Conservation (phyloP, 2,113 vertebrate species). For the Ceyx cyanopectus region DNA sequence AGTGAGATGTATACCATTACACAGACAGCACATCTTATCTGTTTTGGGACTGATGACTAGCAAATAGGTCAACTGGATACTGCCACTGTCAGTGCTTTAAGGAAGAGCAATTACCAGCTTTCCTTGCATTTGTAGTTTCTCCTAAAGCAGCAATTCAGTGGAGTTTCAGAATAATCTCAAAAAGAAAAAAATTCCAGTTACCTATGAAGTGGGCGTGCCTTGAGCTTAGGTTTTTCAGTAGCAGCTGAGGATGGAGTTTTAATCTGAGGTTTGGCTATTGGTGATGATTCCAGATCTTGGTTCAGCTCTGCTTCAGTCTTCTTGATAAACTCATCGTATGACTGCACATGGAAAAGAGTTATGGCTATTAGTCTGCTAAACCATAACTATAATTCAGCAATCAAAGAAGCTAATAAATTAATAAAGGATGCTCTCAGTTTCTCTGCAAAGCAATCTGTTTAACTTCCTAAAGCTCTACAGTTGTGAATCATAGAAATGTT, state of each 20-base stretch:
- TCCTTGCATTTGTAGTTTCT: not conserved
- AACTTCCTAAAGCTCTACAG: not conserved
- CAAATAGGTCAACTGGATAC: not conserved
- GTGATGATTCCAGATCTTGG: slow-evolving; percentile 80
- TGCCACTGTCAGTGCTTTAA: not conserved
- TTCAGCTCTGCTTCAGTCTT: slow-evolving; percentile 94
- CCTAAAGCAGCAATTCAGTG: not conserved
- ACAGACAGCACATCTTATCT: not conserved
- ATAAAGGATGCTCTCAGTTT: not conserved
- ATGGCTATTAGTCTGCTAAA: not conserved
- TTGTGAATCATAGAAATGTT: not conserved
- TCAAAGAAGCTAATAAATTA: not conserved
- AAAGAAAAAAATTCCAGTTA: slow-evolving; percentile 55
- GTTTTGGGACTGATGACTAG: not conserved
- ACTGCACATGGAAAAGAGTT: slow-evolving; percentile 75
- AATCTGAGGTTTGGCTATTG: slow-evolving; percentile 83
- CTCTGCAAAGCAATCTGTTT: not conserved
- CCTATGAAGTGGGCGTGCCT: slow-evolving; percentile 82
- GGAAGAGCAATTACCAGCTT: not conserved
- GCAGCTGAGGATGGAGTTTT: slow-evolving; percentile 77
- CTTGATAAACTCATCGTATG: slow-evolving; percentile 94
- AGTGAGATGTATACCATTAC: not conserved
- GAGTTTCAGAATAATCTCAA: not conserved
- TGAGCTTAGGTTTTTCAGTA: slow-evolving; percentile 82
- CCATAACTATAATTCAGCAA: not conserved